These are phyloP conservation scores for Poeciliopsis turneri DNA, from an alignment of 2,797 vertebrate genomes.

Conservation along the genomic window DNA sequence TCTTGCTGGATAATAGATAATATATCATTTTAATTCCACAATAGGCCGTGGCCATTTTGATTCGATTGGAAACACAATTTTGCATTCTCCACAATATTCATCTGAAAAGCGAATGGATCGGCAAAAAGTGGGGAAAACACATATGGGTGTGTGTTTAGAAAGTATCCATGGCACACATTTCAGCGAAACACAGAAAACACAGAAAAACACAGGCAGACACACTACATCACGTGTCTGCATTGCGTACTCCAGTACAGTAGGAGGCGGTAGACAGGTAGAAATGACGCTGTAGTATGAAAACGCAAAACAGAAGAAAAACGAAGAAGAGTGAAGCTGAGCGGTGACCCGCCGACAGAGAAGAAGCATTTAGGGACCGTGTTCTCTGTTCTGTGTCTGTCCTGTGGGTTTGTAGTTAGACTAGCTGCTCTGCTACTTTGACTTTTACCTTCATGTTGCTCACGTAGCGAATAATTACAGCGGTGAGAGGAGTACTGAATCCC, in stretches of 20 bases:
- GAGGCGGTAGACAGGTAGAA: background rate
- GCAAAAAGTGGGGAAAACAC: background rate
- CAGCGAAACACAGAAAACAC: background rate
- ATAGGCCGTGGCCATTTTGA: background rate
- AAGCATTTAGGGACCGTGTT: background rate
- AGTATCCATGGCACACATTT: background rate
- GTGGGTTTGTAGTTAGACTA: background rate
- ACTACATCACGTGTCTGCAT: background rate
- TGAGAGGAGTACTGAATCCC: background rate
- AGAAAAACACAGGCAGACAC: too few species aligned
- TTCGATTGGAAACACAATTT: background rate
- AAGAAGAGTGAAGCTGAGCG: background rate
- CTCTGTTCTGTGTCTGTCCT: background rate
- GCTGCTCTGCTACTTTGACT: background rate
- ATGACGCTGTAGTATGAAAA: background rate
- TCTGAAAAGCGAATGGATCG: background rate
- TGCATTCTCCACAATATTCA: background rate
- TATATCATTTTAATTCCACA: background rate
- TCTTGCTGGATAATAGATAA: background rate
- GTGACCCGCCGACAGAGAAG: background rate
- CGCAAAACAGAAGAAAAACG: too few species aligned
- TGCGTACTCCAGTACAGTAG: background rate
- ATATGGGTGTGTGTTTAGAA: background rate
- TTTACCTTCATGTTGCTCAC: background rate
- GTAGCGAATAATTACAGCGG: background rate